These are phyloP conservation scores for Aythya baeri DNA, from an alignment of 2,113 vertebrate species.

Conservation along the genomic window DNA sequence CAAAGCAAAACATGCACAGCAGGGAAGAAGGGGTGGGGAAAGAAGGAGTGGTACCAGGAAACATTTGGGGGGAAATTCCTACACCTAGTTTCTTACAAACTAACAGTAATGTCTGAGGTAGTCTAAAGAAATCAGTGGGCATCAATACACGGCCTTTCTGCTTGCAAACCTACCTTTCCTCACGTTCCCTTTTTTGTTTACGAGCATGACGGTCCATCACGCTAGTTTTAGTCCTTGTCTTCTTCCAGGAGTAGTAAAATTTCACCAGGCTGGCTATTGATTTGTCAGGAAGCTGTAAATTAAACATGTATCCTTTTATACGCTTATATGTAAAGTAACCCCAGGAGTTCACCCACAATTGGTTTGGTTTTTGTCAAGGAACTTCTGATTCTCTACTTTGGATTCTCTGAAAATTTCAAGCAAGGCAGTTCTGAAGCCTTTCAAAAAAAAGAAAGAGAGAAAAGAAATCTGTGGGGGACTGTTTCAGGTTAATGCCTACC, in stretches of 20 bases:
- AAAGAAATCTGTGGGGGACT: background rate
- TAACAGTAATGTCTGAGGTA: background rate
- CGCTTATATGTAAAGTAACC: conserved; percentile 11
- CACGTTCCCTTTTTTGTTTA: conserved; percentile 91
- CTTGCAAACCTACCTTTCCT: conserved; percentile 84
- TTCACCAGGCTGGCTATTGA: conserved; percentile 95
- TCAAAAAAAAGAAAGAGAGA: background rate
- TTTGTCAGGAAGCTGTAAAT: conserved; percentile 92
- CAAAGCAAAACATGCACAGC: conserved; percentile 8
- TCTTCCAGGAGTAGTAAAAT: conserved; percentile 99
- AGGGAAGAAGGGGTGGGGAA: background rate
- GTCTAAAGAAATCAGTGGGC: background rate
- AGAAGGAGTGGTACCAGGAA: conserved; percentile 40
- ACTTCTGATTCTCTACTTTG: background rate
- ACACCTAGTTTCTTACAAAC: background rate
- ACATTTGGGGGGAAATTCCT: conserved; percentile 28
- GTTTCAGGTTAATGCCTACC: background rate
- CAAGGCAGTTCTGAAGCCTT: background rate
- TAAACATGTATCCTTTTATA: conserved; percentile 63
- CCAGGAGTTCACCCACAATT: background rate
- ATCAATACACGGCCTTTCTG: background rate
- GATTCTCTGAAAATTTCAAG: background rate
- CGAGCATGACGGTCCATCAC: conserved; percentile 96
- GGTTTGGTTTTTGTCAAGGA: background rate
- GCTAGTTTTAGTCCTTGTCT: conserved; percentile 95